Conservation (phyloP, 2,888 invertebrate species). For the Cosmorhoe ocellata region DNA sequence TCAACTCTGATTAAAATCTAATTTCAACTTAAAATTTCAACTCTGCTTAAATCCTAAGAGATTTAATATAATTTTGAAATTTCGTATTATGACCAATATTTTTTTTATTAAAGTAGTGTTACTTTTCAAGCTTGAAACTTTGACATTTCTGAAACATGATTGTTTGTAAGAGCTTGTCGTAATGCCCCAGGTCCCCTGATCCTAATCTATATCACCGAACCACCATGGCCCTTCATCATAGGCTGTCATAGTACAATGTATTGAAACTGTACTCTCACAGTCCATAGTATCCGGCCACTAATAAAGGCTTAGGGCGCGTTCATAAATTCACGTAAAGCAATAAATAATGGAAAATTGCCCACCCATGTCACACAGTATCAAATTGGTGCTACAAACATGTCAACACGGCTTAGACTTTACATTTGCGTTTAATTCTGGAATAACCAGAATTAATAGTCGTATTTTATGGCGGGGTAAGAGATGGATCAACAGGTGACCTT, state of each 20-base stretch:
- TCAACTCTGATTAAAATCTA: no score
- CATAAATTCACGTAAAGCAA: conserved; percentile 63
- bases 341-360: conserved; percentile 75
- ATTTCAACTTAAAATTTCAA: no score
- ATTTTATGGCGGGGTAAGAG: conserved; percentile 9
- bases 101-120: no score
- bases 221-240: conserved; percentile 4
- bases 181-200: no score
- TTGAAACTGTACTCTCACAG: conserved; percentile 24
- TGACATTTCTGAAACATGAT: no score
- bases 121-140: no score
- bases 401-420: conserved; percentile 37
- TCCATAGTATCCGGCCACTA: conserved; percentile 40
- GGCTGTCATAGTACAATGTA: conserved; percentile 13
- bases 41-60: no score
- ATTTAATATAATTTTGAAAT: no score
- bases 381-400: conserved; percentile 57
- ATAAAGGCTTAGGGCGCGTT: conserved; percentile 56
- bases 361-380: conserved; percentile 70
- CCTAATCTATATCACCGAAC: no score
- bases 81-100: no score
- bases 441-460: conserved; percentile 34
- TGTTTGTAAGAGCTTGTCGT: no score
- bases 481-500: conserved; percentile 33
- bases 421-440: conserved; percentile 31